phyloP scores from a whole-genome alignment of 1,140 invertebrate species.

The Bombus terrestris region DNA sequence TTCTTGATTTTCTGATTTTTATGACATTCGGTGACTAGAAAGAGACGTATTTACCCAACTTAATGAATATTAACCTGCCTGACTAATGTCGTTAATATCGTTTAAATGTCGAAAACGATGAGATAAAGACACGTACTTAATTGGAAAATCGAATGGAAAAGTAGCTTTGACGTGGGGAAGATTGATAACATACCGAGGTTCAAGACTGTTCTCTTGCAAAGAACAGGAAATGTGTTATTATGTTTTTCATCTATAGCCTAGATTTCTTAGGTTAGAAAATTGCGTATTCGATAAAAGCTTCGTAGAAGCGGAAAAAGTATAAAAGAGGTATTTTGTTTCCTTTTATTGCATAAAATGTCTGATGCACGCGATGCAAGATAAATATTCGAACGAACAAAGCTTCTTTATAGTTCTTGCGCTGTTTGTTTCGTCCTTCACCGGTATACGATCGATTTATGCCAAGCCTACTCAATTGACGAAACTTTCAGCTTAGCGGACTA shows the following conservation, averaged over 20 bases:
- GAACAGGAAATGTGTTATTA: too few relatives aligned
- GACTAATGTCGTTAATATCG: too few relatives aligned
- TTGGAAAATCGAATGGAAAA: background rate
- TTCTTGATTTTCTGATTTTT: too few relatives aligned
- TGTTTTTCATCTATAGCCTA: background rate
- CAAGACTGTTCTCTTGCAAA: background rate
- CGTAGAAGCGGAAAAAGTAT: background rate
- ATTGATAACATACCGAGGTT: background rate
- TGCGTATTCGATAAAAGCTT: background rate
- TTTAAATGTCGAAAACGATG: too few relatives aligned
- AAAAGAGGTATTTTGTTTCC: background rate
- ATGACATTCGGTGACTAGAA: too few relatives aligned
- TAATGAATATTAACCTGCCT: background rate
- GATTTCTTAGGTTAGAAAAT: background rate
- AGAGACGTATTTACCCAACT: too few relatives aligned
- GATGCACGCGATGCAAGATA: background rate
- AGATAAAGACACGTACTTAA: too few relatives aligned
- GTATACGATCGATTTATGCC: slow-evolving; percentile 38
- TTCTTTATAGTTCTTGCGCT: slow-evolving; percentile 30
- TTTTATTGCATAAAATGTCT: background rate
- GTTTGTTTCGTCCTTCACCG: slow-evolving; percentile 48
- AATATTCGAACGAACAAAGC: slow-evolving; percentile 11
- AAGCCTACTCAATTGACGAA: slow-evolving; percentile 31
- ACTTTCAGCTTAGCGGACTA: slow-evolving; percentile 19
- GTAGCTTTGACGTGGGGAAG: background rate